Evolutionary conservation across 1,140 invertebrate genomes (phyloP), one percentile per base, ranked within the genome.

Genomic region (Asbolus verrucosus): DNA sequence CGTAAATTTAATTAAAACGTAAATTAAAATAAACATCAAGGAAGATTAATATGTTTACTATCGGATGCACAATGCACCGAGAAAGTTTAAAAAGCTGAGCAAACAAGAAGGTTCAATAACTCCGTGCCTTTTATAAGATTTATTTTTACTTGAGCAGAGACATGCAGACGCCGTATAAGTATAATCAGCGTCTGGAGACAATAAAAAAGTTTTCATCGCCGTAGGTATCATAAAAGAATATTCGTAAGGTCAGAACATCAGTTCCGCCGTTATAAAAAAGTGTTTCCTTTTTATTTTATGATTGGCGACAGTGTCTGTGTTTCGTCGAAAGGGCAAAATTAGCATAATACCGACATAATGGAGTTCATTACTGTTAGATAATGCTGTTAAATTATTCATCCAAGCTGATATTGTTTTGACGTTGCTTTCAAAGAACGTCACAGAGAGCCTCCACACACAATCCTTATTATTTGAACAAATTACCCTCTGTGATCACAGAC

Each of bases 361-460:
- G 33, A 36, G 33, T 36, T 36, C 33, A 36, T 36, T 36, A 36
- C 33, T n/a, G 33, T 36, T 36, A 36, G 33, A 11, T 36, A 36
- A 36, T 36, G 33, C 33, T 11, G 33, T 36, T 36, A 36, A 36
- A 36, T 36, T 36, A 36, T 36, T 5, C 33, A 11, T 36, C 33
- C 33, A n/a, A n/a, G 2, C 6, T 36, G 33, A 11, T 11, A 36
- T n/a, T 36, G 33, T 36, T 36, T 36, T 36, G n/a, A 36, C 5
- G 33, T 36, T 30, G 9, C 4, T 30, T 4, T 4, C 27, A 30
- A 5, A 30, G 27, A 30, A 30, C 9, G 4, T 30, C 9, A 4
- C 27, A 30, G 27, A n/a, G n/a, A n/a, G n/a, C n/a, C n/a, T n/a
- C n/a, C n/a, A n/a, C n/a, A n/a, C n/a, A n/a, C n/a, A n/a, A n/a